Conservation (phyloP, 2,888 invertebrate species). For the Alloscopus bannaensis region DNA sequence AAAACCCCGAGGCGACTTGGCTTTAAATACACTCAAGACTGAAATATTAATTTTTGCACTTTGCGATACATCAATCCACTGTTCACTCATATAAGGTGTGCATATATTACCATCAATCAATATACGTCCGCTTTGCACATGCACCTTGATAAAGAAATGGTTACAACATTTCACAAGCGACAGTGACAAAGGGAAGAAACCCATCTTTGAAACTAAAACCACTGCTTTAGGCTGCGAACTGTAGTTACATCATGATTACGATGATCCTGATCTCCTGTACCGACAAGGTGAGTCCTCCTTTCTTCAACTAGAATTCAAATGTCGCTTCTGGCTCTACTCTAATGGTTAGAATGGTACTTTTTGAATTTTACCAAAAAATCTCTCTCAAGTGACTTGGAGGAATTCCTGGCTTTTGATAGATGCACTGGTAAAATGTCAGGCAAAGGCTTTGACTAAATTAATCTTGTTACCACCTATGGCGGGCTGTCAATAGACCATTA, state of each 20-base stretch:
- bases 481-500: constrained; percentile 48
- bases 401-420: constrained; percentile 12
- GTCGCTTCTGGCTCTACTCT: constrained; percentile 14
- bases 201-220: no score
- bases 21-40: no score
- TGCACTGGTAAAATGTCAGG: constrained; percentile 1
- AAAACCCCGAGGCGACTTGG: background rate
- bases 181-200: background rate
- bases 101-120: constrained; percentile 19
- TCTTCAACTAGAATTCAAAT: constrained; percentile 1
- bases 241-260: no score
- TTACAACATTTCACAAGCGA: background rate
- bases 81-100: no score
- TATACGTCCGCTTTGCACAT: background rate
- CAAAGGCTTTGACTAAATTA: background rate
- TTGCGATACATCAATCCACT: background rate
- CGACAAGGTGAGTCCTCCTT: background rate
- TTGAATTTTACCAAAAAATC: background rate
- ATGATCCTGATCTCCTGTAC: background rate
- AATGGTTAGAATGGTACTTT: background rate
- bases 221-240: background rate
- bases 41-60: background rate
- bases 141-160: background rate
- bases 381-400: constrained; percentile 5
- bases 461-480: constrained; percentile 45